phyloP scores from a whole-genome alignment of 2,888 invertebrate genomes.

The Busseola fusca region DNA sequence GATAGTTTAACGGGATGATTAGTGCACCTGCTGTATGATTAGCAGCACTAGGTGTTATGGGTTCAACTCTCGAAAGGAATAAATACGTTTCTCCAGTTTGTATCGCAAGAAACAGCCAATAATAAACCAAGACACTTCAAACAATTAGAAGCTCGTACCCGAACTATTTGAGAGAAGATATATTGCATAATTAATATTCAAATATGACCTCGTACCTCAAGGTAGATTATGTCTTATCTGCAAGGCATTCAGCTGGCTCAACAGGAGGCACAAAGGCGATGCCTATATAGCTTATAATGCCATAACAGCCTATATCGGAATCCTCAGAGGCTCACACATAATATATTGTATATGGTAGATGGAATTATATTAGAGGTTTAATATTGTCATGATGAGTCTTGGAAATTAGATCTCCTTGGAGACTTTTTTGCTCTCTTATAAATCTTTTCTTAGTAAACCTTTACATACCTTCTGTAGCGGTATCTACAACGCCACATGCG shows the following conservation, averaged over 20 bases:
- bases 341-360: constrained; percentile 21
- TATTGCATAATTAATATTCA: constrained; percentile 47
- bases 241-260: constrained; percentile 23
- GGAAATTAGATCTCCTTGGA: not conserved
- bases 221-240: constrained; percentile 40
- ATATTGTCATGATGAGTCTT: constrained; percentile 2
- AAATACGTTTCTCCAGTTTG: not conserved
- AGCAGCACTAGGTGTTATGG: too few species aligned
- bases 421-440: too few species aligned
- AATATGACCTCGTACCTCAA: constrained; percentile 18
- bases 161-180: constrained; percentile 35
- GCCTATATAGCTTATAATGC: constrained; percentile 25
- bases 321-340: constrained; percentile 19
- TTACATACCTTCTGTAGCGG: too few species aligned
- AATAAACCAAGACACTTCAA: constrained; percentile 17
- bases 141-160: not conserved
- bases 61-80: too few species aligned
- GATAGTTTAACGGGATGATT: too few species aligned
- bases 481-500: too few species aligned
- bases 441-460: too few species aligned
- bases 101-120: not conserved
- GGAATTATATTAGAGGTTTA: constrained; percentile 5
- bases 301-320: constrained; percentile 18
- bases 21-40: too few species aligned
- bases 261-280: constrained; percentile 18